phyloP scores from a whole-genome alignment of 92 coral and sea anemone species.

The Paragorgia papillata region DNA sequence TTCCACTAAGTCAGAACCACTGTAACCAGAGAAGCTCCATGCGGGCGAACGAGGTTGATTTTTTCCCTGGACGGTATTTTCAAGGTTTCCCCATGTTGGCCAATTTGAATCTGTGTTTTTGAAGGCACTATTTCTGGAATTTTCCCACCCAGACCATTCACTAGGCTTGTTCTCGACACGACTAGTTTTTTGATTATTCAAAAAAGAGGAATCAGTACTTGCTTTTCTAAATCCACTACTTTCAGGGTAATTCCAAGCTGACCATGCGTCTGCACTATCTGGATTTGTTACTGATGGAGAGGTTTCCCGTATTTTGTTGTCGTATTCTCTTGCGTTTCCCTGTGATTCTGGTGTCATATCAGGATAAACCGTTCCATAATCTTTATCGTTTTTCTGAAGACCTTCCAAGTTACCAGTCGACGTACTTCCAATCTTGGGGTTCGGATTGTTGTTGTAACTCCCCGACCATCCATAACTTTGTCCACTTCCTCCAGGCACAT shows the following conservation, averaged over 20 bases:
- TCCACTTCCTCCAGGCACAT: not conserved
- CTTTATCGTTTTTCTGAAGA: not conserved
- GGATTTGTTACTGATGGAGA: not conserved
- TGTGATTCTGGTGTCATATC: not conserved
- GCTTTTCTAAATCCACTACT: not conserved
- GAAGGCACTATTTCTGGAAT: not conserved
- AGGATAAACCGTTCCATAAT: not conserved
- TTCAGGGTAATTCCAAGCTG: not conserved
- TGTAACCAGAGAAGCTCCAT: conserved; percentile 10
- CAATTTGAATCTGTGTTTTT: conserved; percentile 1
- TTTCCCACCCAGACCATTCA: conserved; percentile 3
- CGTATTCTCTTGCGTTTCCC: not conserved
- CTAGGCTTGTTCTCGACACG: not conserved
- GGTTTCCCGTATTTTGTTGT: not conserved
- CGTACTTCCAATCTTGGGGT: not conserved
- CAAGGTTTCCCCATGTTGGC: not conserved
- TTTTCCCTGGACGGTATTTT: not conserved
- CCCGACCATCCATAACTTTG: not conserved
- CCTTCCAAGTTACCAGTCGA: not conserved
- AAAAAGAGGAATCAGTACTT: not conserved
- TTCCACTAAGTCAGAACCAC: conserved; percentile 2
- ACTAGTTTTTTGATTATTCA: not conserved
- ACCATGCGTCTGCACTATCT: not conserved
- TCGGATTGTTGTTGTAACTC: not conserved
- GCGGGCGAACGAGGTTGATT: not conserved